These are phyloP conservation scores for Volucella bombylans DNA, from an alignment of 2,888 invertebrate species.

Conservation along the genomic window DNA sequence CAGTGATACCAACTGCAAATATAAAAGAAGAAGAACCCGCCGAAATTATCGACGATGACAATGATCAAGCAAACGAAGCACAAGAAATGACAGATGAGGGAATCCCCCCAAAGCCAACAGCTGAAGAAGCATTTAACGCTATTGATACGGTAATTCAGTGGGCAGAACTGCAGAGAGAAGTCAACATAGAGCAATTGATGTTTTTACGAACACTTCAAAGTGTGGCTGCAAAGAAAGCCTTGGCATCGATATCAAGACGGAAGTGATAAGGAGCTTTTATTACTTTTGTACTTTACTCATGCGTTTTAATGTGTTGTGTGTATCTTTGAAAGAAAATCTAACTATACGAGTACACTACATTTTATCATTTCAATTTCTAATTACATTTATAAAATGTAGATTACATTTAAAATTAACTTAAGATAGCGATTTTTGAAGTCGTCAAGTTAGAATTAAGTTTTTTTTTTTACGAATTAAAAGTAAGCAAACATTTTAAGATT, in stretches of 20 bases:
- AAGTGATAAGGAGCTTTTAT: neutral
- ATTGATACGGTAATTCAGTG: conserved; percentile 41
- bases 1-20: neutral
- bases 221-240: conserved; percentile 39
- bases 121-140: conserved; percentile 52
- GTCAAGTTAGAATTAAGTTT: no score
- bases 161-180: conserved; percentile 29
- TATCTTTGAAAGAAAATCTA: no score
- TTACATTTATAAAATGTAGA: no score
- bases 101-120: conserved; percentile 4
- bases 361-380: no score
- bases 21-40: conserved; percentile 42
- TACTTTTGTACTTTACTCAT: neutral
- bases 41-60: conserved; percentile 11
- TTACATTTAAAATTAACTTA: no score
- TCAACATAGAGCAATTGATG: conserved; percentile 40
- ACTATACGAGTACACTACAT: no score
- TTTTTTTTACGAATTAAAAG: no score
- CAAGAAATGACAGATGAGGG: conserved; percentile 7
- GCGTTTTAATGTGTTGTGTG: no score
- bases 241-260: conserved; percentile 21
- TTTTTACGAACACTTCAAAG: conserved; percentile 43
- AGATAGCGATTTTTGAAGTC: no score
- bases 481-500: no score
- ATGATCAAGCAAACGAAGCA: neutral